A percentile compares a stretch with the other conserved stretches of the same genome.
Conservation (phyloP, 2,797 vertebrate genomes). For the Lepus oiostolus region DNA sequence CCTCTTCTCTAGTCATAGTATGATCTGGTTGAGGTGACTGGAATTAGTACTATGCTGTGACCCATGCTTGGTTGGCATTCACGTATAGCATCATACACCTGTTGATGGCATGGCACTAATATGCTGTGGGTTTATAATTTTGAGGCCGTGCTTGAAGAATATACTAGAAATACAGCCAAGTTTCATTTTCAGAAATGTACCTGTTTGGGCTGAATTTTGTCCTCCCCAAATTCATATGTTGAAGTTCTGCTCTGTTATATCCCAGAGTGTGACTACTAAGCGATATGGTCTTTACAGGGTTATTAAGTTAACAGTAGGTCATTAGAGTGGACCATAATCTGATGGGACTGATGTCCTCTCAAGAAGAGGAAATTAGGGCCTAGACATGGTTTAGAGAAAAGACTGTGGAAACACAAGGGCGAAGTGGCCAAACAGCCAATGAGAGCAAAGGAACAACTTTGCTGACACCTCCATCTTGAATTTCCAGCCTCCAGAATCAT, state of each 20-base stretch:
- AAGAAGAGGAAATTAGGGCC: neutral
- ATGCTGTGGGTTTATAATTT: neutral
- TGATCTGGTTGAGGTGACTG: neutral
- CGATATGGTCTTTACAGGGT: neutral
- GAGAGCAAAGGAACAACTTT: neutral
- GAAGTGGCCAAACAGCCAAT: neutral
- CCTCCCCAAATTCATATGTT: neutral
- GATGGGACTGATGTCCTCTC: neutral
- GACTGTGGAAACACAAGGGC: neutral
- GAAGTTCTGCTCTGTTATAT: neutral
- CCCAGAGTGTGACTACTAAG: neutral
- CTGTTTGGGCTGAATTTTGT: neutral
- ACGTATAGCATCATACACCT: neutral
- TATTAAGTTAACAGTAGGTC: conserved; percentile 11
- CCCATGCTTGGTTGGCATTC: neutral
- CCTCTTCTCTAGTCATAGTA: neutral
- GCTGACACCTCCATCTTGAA: neutral
- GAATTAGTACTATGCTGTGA: neutral
- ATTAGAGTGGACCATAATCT: neutral
- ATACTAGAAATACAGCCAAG: neutral
- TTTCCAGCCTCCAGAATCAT: neutral
- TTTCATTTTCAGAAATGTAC: conserved; percentile 35
- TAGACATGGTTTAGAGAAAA: neutral
- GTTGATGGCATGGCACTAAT: neutral
- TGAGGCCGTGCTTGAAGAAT: neutral